phyloP scores from a whole-genome alignment of 2,113 vertebrate species.

The Pelecanoides urinatrix region DNA sequence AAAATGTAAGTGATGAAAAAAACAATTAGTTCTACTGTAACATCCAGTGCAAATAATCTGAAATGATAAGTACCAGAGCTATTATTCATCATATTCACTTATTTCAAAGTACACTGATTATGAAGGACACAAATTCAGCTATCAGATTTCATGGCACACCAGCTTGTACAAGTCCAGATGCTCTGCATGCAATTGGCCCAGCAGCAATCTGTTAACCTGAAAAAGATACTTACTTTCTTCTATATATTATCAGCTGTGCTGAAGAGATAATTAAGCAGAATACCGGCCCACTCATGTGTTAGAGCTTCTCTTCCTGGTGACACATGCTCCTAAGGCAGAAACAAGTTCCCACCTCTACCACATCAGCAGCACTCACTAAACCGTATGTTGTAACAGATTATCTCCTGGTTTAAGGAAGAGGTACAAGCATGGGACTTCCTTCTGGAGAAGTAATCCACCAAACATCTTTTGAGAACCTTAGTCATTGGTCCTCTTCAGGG shows the following conservation, averaged over 20 bases:
- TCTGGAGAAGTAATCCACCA: not conserved
- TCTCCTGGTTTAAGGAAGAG: not conserved
- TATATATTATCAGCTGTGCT: not conserved
- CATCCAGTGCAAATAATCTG: not conserved
- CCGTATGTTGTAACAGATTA: not conserved
- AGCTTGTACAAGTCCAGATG: not conserved
- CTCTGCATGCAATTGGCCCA: not conserved
- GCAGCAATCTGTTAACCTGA: not conserved
- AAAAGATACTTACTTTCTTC: not conserved
- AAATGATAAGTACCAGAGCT: not conserved
- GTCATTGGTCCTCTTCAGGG: not conserved
- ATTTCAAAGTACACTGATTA: constrained; percentile 13
- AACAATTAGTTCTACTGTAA: not conserved
- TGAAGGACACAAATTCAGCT: constrained; percentile 1
- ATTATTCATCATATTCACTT: not conserved
- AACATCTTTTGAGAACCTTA: not conserved
- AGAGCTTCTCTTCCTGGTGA: not conserved
- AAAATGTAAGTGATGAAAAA: not conserved
- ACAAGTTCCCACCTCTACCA: not conserved
- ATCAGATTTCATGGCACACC: not conserved
- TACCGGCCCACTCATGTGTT: not conserved
- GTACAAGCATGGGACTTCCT: not conserved
- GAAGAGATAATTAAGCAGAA: not conserved
- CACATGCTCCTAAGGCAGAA: not conserved
- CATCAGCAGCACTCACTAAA: not conserved